These are phyloP conservation scores for Diorhabda carinulata DNA, from an alignment of 1,140 invertebrate species.

Conservation along the genomic window DNA sequence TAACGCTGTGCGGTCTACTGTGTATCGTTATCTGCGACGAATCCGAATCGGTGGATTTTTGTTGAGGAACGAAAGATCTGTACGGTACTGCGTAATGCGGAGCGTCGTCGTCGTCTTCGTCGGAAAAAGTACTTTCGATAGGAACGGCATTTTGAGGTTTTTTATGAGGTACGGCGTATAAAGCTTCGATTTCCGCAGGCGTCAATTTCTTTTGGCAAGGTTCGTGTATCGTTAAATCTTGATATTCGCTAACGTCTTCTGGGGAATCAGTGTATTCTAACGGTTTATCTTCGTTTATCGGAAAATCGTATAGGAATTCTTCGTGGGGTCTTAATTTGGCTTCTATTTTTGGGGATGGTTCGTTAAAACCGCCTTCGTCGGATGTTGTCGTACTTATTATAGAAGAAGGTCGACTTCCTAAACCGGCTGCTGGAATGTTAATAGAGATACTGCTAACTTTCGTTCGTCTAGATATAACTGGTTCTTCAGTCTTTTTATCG, in stretches of 20 bases:
- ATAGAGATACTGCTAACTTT: constrained; percentile 51
- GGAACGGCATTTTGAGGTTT: background rate
- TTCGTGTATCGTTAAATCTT: constrained; percentile 21
- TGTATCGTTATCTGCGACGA: constrained; percentile 32
- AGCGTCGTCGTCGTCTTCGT: constrained; percentile 11
- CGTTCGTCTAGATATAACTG: constrained; percentile 36
- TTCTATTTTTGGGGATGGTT: constrained; percentile 60
- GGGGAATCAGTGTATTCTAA: constrained; percentile 29
- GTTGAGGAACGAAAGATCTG: constrained; percentile 23
- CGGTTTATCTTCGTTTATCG: constrained; percentile 34
- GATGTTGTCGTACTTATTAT: constrained; percentile 55
- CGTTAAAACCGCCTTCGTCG: constrained; percentile 64
- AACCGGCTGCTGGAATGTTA: constrained; percentile 59
- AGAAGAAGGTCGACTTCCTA: constrained; percentile 55
- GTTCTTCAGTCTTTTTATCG: constrained; percentile 39
- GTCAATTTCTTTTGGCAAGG: constrained; percentile 25
- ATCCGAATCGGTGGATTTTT: constrained; percentile 38
- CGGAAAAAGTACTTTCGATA: constrained; percentile 4
- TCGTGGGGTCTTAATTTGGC: constrained; percentile 54
- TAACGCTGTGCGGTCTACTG: constrained; percentile 27
- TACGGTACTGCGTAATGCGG: constrained; percentile 26
- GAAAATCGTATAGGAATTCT: constrained; percentile 39
- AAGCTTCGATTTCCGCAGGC: constrained; percentile 36
- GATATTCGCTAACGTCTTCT: constrained; percentile 30
- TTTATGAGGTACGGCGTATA: constrained; percentile 40